Conservation (phyloP, 2,888 invertebrate genomes). For the Athalia circularis region DNA sequence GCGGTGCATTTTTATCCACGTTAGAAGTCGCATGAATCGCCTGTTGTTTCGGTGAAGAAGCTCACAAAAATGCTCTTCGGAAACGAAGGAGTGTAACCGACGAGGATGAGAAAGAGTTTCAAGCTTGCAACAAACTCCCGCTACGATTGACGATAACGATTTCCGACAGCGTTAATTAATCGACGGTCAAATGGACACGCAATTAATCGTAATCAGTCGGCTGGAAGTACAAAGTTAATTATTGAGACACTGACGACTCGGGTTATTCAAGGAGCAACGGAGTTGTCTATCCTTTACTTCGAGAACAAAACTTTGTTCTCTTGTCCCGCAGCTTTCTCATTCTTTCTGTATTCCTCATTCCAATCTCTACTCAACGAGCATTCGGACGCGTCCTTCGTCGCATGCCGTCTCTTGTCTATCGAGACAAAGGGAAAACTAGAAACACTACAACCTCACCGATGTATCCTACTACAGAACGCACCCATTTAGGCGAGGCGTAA, state of each 20-base stretch:
- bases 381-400: conserved; percentile 9
- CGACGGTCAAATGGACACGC: conserved; percentile 7
- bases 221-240: conserved; percentile 27
- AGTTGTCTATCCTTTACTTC: conserved; percentile 17
- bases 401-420: neutral
- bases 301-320: conserved; percentile 19
- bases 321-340: neutral
- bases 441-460: conserved; percentile 45
- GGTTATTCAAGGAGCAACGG: neutral
- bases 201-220: conserved; percentile 26
- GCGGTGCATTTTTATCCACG: no score
- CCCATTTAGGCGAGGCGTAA: conserved; percentile 64
- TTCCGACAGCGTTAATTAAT: neutral
- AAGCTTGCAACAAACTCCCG: neutral
- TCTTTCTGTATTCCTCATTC: neutral
- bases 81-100: no score
- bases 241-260: conserved; percentile 13
- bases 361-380: neutral
- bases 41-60: no score
- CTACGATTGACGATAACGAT: neutral
- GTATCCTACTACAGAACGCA: conserved; percentile 35
- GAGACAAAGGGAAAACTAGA: conserved; percentile 36
- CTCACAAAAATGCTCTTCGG: no score
- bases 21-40: no score
- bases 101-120: no score